These are phyloP conservation scores for Ophiothrix spiculata DNA, from an alignment of 35 echinoderm and acorn worm species.

Conservation along the genomic window DNA sequence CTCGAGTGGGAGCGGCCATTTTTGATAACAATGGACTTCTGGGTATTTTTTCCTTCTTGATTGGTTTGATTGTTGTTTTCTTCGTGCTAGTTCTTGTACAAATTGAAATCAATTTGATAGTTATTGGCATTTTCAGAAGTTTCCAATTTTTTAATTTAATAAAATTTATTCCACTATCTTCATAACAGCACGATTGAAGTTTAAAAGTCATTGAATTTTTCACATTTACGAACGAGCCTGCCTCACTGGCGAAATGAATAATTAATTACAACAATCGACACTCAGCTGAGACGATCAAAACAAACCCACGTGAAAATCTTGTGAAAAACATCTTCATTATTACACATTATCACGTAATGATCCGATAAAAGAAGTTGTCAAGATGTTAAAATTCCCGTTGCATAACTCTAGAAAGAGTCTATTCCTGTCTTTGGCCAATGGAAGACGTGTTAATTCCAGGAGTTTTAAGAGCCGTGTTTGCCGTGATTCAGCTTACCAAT, in stretches of 20 bases:
- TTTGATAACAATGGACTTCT: constrained; percentile 56
- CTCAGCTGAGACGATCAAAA: neutral
- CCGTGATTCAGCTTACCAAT: neutral
- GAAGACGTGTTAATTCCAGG: neutral
- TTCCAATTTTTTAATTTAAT: constrained; percentile 1
- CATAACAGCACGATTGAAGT: neutral
- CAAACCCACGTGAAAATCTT: neutral
- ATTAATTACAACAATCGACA: neutral
- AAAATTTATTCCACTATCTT: neutral
- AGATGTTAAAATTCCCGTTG: neutral
- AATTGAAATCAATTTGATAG: constrained; percentile 76
- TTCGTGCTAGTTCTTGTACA: constrained; percentile 57
- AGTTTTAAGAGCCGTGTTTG: neutral
- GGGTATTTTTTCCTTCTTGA: constrained; percentile 38
- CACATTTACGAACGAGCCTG: neutral
- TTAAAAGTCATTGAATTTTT: neutral
- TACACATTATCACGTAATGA: neutral
- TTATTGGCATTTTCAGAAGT: constrained; percentile 71
- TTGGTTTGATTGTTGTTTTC: constrained; percentile 46
- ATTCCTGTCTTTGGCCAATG: neutral
- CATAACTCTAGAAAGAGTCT: neutral
- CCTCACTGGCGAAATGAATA: neutral
- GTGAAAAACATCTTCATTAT: neutral
- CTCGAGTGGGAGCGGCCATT: constrained; percentile 78
- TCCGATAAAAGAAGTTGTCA: neutral